phyloP scores from a whole-genome alignment of 2,113 vertebrate species.

The Megaptera novaeangliae region DNA sequence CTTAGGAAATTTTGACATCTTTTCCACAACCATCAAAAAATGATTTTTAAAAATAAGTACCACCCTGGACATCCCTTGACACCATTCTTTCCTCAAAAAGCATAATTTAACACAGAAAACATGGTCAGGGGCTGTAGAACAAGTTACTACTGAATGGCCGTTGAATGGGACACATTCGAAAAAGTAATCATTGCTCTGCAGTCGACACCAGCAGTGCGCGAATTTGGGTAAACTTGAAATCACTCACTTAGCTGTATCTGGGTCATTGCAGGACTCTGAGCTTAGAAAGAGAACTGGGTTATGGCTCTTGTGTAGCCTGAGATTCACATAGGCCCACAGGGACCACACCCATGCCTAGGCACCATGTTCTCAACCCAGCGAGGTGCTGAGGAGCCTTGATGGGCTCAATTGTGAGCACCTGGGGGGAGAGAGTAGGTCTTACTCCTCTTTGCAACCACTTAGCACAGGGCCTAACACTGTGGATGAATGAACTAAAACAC shows the following conservation, averaged over 20 bases:
- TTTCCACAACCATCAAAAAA: conserved; percentile 21
- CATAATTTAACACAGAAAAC: not conserved
- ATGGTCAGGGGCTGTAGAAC: not conserved
- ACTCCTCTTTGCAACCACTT: not conserved
- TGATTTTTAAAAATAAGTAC: conserved; percentile 33
- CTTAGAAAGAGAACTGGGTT: not conserved
- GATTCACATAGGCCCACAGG: not conserved
- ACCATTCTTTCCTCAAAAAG: not conserved
- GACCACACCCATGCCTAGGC: not conserved
- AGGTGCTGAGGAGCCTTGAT: not conserved
- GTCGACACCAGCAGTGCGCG: not conserved
- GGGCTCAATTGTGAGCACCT: not conserved
- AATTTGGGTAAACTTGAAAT: not conserved
- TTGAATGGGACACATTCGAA: not conserved
- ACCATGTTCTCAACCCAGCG: not conserved
- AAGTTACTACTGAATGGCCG: not conserved
- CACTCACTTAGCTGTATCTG: fast-evolving
- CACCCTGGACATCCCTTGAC: not conserved
- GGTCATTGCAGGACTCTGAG: not conserved
- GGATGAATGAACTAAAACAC: not conserved
- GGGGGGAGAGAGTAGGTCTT: not conserved
- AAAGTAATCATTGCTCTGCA: not conserved
- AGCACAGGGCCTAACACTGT: not conserved
- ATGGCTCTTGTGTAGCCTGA: not conserved
- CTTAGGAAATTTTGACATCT: conserved; percentile 46